Percentiles rank a stretch among this genome's conserved stretches.
These are phyloP conservation scores for Dasyprocta punctata DNA, from an alignment of 2,113 vertebrate species.

Conservation along the genomic window DNA sequence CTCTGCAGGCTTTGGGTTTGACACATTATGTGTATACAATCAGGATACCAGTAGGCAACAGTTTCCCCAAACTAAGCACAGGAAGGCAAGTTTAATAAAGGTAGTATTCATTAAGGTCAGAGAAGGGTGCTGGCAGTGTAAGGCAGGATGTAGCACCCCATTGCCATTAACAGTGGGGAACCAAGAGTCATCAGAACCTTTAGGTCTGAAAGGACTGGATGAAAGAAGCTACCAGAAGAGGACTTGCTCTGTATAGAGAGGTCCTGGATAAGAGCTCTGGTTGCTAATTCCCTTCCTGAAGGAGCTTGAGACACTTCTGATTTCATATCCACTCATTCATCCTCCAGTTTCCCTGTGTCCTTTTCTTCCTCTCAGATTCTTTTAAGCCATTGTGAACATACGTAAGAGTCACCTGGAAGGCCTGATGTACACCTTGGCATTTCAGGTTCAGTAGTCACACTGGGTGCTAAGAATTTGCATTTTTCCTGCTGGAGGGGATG, in stretches of 20 bases:
- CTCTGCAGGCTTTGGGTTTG: neutral
- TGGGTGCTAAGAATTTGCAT: neutral
- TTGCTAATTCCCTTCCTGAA: neutral
- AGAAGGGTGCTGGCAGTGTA: neutral
- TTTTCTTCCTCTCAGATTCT: neutral
- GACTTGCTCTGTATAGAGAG: too few species aligned
- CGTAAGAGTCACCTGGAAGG: neutral
- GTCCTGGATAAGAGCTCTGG: neutral
- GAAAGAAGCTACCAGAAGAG: neutral
- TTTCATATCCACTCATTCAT: neutral
- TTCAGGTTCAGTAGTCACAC: neutral
- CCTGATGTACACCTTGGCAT: neutral
- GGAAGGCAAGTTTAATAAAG: neutral
- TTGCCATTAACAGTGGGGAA: neutral
- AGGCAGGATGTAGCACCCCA: accelerated
- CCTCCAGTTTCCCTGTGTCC: too few species aligned
- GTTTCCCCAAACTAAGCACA: neutral
- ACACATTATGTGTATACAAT: neutral
- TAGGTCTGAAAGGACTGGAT: neutral
- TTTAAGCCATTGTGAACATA: neutral
- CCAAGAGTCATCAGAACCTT: neutral
- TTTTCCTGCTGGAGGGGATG: neutral
- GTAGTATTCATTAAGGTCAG: neutral
- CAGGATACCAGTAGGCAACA: neutral
- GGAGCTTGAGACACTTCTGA: neutral